These are phyloP conservation scores for Heliconius melpomene DNA, from an alignment of 1,140 invertebrate species.

Conservation along the genomic window DNA sequence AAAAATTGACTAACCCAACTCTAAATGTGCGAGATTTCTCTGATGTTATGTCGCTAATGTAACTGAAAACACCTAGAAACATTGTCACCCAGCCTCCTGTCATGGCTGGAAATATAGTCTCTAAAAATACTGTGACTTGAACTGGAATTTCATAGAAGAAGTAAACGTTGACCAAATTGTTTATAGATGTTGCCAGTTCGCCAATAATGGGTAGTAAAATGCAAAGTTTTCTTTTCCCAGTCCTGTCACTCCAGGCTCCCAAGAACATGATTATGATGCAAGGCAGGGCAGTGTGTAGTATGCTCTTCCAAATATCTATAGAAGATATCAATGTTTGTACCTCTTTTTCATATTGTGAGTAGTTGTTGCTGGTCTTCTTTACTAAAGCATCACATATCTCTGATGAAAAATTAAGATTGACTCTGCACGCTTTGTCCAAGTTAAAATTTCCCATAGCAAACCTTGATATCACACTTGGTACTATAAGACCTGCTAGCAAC, in stretches of 20 bases:
- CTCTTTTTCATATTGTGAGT: conserved; percentile 74
- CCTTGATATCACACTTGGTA: conserved; percentile 81
- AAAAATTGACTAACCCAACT: conserved; percentile 91
- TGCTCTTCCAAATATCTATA: conserved; percentile 81
- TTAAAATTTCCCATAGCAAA: conserved; percentile 82
- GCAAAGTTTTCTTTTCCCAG: conserved; percentile 89
- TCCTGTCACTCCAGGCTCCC: conserved; percentile 85
- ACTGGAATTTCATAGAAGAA: conserved; percentile 89
- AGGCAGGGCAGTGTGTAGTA: conserved; percentile 82
- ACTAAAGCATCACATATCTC: conserved; percentile 81
- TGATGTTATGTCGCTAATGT: conserved; percentile 92
- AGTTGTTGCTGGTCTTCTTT: conserved; percentile 70
- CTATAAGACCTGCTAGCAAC: conserved; percentile 80
- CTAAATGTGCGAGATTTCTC: conserved; percentile 89
- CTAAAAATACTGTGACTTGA: conserved; percentile 85
- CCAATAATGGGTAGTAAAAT: conserved; percentile 91
- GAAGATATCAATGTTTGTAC: conserved; percentile 81
- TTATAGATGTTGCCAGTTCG: conserved; percentile 88
- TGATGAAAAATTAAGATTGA: conserved; percentile 80
- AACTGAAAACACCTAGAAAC: conserved; percentile 95
- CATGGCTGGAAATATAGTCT: conserved; percentile 86
- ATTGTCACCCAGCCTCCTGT: conserved; percentile 93
- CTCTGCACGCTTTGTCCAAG: conserved; percentile 83
- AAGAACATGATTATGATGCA: conserved; percentile 83
- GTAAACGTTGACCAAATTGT: conserved; percentile 89